Conservation (phyloP, 2,888 invertebrate species). For the Zonitis immaculata region DNA sequence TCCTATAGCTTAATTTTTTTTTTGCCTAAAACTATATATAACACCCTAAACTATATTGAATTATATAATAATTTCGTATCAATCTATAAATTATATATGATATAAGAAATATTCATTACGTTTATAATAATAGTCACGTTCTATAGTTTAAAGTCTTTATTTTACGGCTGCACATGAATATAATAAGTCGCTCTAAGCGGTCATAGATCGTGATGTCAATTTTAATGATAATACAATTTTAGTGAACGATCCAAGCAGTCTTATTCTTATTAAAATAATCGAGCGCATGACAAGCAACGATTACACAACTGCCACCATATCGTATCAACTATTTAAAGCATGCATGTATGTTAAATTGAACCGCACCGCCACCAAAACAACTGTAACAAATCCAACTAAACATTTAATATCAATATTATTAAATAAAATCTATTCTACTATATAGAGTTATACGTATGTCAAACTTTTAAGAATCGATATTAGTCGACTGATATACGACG, state of each 20-base stretch:
- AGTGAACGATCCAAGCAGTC: constrained; percentile 28
- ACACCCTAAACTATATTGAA: too few species aligned
- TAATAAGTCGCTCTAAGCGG: background rate
- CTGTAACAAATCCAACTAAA: too few species aligned
- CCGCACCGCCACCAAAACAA: too few species aligned
- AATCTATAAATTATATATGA: too few species aligned
- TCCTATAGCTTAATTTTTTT: background rate
- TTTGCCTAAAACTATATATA: too few species aligned
- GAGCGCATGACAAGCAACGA: constrained; percentile 3
- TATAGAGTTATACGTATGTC: too few species aligned
- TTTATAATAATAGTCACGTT: constrained; percentile 28
- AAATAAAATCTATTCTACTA: too few species aligned
- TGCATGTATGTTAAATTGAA: constrained; percentile 12
- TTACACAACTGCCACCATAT: constrained; percentile 11
- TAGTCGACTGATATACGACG: too few species aligned
- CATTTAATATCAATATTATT: too few species aligned
- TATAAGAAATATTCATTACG: constrained; percentile 28
- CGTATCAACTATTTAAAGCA: constrained; percentile 19
- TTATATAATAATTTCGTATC: too few species aligned
- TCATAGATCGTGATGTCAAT: constrained; percentile 48
- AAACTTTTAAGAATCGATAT: too few species aligned
- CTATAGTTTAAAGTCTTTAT: background rate
- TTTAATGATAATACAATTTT: constrained; percentile 31
- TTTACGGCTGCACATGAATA: background rate
- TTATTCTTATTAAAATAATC: background rate